Evolutionary conservation across 2,888 invertebrate species (phyloP).

Genomic region (Caenorhabditis uteleia): DNA sequence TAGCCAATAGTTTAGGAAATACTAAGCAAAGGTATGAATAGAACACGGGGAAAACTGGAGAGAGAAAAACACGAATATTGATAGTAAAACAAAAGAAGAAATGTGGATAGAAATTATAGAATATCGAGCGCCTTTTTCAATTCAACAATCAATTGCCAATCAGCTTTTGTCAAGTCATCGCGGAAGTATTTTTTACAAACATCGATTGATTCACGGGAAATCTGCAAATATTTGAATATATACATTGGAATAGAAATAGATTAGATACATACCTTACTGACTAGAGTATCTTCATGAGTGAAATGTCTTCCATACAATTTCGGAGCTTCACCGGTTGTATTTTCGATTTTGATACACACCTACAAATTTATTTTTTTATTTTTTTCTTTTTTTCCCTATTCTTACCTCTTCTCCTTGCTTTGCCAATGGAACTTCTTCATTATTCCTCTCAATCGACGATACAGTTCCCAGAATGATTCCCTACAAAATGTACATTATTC

Average conservation of each 20-base stretch:
- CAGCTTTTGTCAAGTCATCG: constrained; percentile 92
- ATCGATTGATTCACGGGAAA: constrained; percentile 95
- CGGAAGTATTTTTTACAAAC: constrained; percentile 99
- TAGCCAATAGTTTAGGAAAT: no score
- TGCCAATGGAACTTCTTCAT: constrained; percentile 91
- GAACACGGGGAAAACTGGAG: no score
- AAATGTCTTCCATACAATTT: constrained; percentile 99
- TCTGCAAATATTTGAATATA: constrained; percentile 75
- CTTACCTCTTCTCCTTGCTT: constrained; percentile 80
- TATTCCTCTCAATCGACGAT: constrained; percentile 92
- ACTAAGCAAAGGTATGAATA: no score
- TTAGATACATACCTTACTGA: constrained; percentile 77
- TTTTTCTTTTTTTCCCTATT: background rate
- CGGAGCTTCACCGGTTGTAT: constrained; percentile 95
- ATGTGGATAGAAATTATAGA: constrained; percentile 7
- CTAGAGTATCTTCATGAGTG: constrained; percentile 89
- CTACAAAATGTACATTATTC: constrained; percentile 74
- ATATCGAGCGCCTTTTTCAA: constrained; percentile 96
- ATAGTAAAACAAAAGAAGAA: no score
- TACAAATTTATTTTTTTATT: no score
- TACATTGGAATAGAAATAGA: background rate
- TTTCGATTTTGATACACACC: constrained; percentile 90
- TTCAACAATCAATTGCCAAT: constrained; percentile 98
- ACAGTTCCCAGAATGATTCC: constrained; percentile 91
- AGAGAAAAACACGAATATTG: background rate